phyloP scores from a whole-genome alignment of 64 coral and sea anemone genomes.

The Trachythela sp. region DNA sequence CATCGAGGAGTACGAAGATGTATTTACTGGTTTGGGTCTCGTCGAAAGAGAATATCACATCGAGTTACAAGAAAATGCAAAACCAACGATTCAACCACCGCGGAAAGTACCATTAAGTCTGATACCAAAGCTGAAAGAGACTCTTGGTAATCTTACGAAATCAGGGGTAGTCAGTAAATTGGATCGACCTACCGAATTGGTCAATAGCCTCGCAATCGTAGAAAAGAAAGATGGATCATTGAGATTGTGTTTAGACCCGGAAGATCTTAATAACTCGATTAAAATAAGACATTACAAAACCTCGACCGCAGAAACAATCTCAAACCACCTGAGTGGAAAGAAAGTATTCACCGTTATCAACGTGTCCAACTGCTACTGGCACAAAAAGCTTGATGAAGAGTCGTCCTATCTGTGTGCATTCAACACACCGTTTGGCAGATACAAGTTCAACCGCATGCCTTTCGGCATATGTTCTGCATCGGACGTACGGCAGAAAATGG shows the following conservation, averaged over 20 bases:
- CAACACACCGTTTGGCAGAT: slow-evolving; percentile 51
- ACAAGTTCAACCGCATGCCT: slow-evolving; percentile 44
- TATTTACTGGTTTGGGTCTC: slow-evolving; percentile 33
- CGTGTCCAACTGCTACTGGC: slow-evolving; percentile 47
- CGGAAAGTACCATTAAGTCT: too few relatives aligned
- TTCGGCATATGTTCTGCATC: slow-evolving; percentile 43
- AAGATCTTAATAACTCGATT: slow-evolving; percentile 48
- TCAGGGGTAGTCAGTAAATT: slow-evolving; percentile 51
- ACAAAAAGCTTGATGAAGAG: slow-evolving; percentile 52
- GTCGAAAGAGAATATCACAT: slow-evolving; percentile 43
- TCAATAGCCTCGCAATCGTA: slow-evolving; percentile 55
- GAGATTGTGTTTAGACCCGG: slow-evolving; percentile 56
- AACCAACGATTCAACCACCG: too few relatives aligned
- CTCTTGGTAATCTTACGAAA: slow-evolving; percentile 48
- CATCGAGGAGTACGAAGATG: slow-evolving; percentile 33
- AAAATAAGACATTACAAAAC: slow-evolving; percentile 41
- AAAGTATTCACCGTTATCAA: slow-evolving; percentile 49
- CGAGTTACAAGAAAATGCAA: slow-evolving; percentile 30
- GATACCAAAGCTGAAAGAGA: slow-evolving; percentile 44
- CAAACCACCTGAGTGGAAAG: slow-evolving; percentile 44
- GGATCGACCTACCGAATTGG: slow-evolving; percentile 55
- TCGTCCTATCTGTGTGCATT: slow-evolving; percentile 48
- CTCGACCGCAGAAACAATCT: slow-evolving; percentile 37
- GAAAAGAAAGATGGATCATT: slow-evolving; percentile 55
- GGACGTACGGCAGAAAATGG: slow-evolving; percentile 46